Base-by-base conservation (phyloP, 1,140 invertebrate genomes). In the Armadillidium nasatum region DNA sequence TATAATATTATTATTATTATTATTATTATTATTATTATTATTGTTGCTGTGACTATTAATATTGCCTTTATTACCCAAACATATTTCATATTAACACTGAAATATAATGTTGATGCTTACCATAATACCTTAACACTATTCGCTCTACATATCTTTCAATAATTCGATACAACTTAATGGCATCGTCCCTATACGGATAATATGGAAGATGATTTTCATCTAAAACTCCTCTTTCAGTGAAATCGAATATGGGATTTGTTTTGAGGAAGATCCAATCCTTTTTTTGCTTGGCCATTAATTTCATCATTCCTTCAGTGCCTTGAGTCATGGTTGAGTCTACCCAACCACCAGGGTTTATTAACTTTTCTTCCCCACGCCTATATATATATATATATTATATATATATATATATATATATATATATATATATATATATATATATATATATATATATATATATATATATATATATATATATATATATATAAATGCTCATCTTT, bases 111-210 rank as follows among this genome's bases (percentile, higher is more conserved):
- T 50, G 15, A 50, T 10, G 15, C 74, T 78, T 82, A 85, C 85
- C 82, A 75, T 87, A 87, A 79, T 85, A 85, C 19, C 85, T 78
- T 10, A 83, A 79, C 9, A 87, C 83, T 66, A 86, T 83, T 76
- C 84, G 83, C 10, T 79, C 82, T 50, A 86, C 85, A 82, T 87
- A 87, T 80, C 83, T 84, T 54, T 84, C 81, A 46, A 87, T 86
- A 15, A 83, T 83, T 7, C 83, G 54, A 68, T 85, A 86, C 9
- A 87, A 73, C 0, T 83, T 72, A 19, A 87, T 23, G 7, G 85
- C 85, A 81, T 87, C 87, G 79, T 87, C 86, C 73, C 87, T 79
- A 83, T 87, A 88, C 70, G 86, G 85, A 82, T 87, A 88, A 54
- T 85, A 82, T 0, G 86, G 86, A n/a, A 88, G 79, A 46, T 84